Base-by-base conservation (phyloP, 2,888 invertebrate species). In the Marronus borbonicus region DNA sequence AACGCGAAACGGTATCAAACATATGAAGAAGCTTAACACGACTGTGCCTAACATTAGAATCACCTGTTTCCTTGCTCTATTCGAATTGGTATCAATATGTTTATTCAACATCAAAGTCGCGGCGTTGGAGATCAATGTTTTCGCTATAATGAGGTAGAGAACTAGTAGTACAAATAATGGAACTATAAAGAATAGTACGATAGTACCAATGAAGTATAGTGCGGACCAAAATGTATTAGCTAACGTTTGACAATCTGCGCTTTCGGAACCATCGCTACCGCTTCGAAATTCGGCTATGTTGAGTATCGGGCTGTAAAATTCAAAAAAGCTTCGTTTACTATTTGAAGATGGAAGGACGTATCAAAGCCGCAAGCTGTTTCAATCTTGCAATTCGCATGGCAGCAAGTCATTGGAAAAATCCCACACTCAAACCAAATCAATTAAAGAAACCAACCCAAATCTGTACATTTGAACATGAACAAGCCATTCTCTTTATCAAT, bases 21-120 rank as follows among this genome's bases (percentile, higher is more conserved):
- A 97, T 49, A 97, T 88, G 88, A 97, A 97, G 87, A 97, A 97
- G 84, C 96, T 94, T 75, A 96, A 87, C 3, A 97, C 96, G 20
- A 97, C 96, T 0, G 96, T 95, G 64, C 95, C 94, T 78, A 97
- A 90, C 96, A 97, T 96, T 77, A 96, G 87, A 55, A 96, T 96
- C 24, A 96, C 96, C 90, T 97, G 96, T 83, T 92, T 92, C 82
- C 95, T 91, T 0, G 95, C 95, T 85, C 94, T 91, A 5, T 91
- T 89, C 80, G 93, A 93, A 85, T 93, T 93, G 66, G 92, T 93
- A 80, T 94, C 93, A 77, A 93, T 92, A 81, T 93, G 93, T 86
- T 94, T 94, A 82, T 93, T 93, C 88, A 93, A 90, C 52, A 93
- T 92, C 72, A 93, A 90, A 84, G 92, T 93, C 65, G 93, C 91